phyloP scores from a whole-genome alignment of 2,888 invertebrate species.

The Ariolimax columbianus region DNA sequence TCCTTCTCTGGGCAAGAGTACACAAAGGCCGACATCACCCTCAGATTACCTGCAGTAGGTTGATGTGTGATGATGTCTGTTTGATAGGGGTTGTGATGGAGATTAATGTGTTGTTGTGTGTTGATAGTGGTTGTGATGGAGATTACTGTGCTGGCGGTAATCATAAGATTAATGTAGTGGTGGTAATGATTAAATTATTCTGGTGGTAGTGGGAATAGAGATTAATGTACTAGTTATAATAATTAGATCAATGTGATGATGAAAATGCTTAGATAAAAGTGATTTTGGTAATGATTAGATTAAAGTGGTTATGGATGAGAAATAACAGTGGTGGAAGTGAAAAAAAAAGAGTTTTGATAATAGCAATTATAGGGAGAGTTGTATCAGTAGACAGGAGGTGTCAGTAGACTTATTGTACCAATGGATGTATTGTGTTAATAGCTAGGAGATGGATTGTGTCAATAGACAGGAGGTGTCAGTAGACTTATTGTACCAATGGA shows the following conservation, averaged over 20 bases:
- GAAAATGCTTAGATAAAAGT: too few relatives aligned
- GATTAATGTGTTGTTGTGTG: not conserved
- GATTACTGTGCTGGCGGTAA: too few relatives aligned
- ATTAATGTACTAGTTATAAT: too few relatives aligned
- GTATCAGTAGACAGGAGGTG: not conserved
- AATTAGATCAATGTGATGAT: too few relatives aligned
- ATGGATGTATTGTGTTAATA: not conserved
- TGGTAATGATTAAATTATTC: too few relatives aligned
- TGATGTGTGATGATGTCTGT: too few relatives aligned
- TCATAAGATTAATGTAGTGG: too few relatives aligned
- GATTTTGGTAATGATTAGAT: too few relatives aligned
- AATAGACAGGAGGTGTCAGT: not conserved
- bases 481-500: not conserved
- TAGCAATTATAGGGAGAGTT: not conserved
- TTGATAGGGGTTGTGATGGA: not conserved
- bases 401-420: not conserved
- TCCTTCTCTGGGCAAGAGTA: conserved; percentile 55
- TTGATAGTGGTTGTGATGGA: too few relatives aligned
- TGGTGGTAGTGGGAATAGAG: too few relatives aligned
- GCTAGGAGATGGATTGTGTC: not conserved
- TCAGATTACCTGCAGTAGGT: conserved; percentile 61
- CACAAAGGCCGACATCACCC: conserved; percentile 59
- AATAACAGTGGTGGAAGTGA: too few relatives aligned
- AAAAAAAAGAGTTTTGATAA: not conserved
- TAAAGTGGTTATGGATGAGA: too few relatives aligned